Conservation (phyloP, 2,797 vertebrate genomes). For the Sebastes diaconus region DNA sequence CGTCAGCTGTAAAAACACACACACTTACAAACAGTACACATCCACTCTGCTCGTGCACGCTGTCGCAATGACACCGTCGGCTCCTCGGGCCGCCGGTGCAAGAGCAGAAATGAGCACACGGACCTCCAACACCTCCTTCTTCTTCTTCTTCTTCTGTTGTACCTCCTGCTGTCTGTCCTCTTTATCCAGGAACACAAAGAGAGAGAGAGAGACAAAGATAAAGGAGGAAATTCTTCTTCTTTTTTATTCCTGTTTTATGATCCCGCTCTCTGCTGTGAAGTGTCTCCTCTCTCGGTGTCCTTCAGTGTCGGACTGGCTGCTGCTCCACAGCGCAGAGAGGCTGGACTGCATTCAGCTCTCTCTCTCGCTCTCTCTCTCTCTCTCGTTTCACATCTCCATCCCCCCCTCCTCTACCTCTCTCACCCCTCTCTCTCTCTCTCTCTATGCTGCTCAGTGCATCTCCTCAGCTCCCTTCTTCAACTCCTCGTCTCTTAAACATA, state of each 20-base stretch:
- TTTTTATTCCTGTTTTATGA: not conserved
- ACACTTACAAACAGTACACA: not conserved
- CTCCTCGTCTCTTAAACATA: not conserved
- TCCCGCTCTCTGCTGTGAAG: slow-evolving; percentile 11
- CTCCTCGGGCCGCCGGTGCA: slow-evolving; percentile 30
- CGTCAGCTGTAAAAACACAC: slow-evolving; percentile 13
- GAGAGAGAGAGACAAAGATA: not conserved
- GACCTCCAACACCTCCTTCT: slow-evolving; percentile 26
- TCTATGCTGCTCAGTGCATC: slow-evolving; percentile 35
- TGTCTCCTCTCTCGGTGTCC: slow-evolving; percentile 43
- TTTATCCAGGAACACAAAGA: slow-evolving; percentile 14
- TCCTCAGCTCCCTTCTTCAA: slow-evolving; percentile 35
- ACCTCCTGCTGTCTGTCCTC: slow-evolving; percentile 15
- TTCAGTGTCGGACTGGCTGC: slow-evolving; percentile 55
- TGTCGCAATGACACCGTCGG: slow-evolving; percentile 59
- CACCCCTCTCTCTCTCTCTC: slow-evolving; percentile 2
- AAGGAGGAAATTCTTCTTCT: not conserved
- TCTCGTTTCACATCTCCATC: not conserved
- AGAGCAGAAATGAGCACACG: slow-evolving; percentile 24
- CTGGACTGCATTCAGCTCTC: slow-evolving; percentile 53
- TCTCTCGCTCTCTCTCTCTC: not conserved
- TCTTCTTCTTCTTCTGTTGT: not conserved
- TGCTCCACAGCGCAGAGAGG: slow-evolving; percentile 52
- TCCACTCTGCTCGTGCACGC: not conserved
- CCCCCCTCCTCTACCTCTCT: not conserved